A percentile compares a stretch with the other conserved stretches of the same genome.
Evolutionary conservation across 2,888 invertebrate genomes (phyloP).

Genomic region (Adelphocoris suturalis): DNA sequence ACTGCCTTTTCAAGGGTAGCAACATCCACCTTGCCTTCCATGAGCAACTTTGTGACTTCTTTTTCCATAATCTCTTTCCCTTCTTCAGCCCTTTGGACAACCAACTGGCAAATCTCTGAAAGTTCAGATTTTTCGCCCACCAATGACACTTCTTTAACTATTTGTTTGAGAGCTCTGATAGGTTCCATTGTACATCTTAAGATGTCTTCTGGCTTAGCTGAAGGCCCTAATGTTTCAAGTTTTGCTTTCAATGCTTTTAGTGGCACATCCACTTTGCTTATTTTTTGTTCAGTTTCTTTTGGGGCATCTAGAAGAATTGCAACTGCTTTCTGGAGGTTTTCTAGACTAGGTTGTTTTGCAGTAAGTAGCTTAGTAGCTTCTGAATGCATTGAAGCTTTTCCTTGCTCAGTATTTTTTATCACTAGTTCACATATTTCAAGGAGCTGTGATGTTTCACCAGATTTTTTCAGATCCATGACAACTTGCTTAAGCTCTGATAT

Average conservation of each 20-base stretch:
- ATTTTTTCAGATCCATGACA: slow-evolving; percentile 39
- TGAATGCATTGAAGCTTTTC: slow-evolving; percentile 3
- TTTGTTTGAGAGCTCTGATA: slow-evolving; percentile 23
- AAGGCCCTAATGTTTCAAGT: slow-evolving; percentile 21
- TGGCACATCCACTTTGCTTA: background rate
- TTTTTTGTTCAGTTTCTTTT: background rate
- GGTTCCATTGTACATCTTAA: slow-evolving; percentile 27
- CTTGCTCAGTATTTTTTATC: slow-evolving; percentile 19
- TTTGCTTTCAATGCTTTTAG: slow-evolving; percentile 44
- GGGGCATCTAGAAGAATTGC: slow-evolving; percentile 15
- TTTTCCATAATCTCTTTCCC: slow-evolving; percentile 9
- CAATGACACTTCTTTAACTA: background rate
- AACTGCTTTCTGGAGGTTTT: slow-evolving; percentile 41
- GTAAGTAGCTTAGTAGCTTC: slow-evolving; percentile 5
- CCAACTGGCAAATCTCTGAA: slow-evolving; percentile 42
- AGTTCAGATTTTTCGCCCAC: slow-evolving; percentile 48
- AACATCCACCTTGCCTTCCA: background rate
- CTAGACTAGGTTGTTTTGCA: background rate
- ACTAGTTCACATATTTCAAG: slow-evolving; percentile 53
- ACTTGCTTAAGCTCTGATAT: slow-evolving; percentile 18
- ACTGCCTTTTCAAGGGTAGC: slow-evolving; percentile 29
- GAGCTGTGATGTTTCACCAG: slow-evolving; percentile 25
- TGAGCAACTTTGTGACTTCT: slow-evolving; percentile 16
- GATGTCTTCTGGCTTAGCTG: slow-evolving; percentile 46
- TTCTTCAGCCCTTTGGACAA: slow-evolving; percentile 49